Base-by-base conservation (phyloP, 2,888 invertebrate genomes). In the Acronicta leporina region DNA sequence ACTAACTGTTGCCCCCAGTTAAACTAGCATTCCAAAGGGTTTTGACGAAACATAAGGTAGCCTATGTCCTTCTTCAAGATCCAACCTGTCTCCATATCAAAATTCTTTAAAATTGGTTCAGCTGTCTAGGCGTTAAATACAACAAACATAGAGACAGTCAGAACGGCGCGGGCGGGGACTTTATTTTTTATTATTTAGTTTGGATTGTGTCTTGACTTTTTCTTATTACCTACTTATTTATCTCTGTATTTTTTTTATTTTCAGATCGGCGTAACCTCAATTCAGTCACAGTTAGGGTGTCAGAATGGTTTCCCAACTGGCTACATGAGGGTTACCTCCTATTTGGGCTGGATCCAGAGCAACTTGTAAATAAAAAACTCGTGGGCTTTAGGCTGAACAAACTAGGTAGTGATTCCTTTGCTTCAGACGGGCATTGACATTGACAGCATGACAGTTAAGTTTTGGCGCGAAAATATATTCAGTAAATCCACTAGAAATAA, bases 241-340 rank as follows among this genome's bases (percentile, higher is more conserved):
- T n/a, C n/a, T n/a, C n/a, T 11, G 35, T 20, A 4, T 35, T 35
- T 38, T 38, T 38, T 10, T 3, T 3, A 20, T 20, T 42, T 69
- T 15, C 63, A 66, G 65, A 69, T 66, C 14, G 65, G 65, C 14
- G 65, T 66, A 7, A 50, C 33, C 0, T 66, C 65, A 0, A 43
- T 69, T 1, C 45, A 43, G 11, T 63, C 63, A 10, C 49, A 45
- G 0, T 25, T 62, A n/a, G 65, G 70, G 1, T 66, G 65, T 20
- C 38, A 53, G 33, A 49, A 49, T 0, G 14, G 49, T 4, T 69
- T 66, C 45, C 6, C 70, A 0, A 66, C 70, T 0, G 65, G 65
- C 0, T 69, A 69, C 46, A 35, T 46, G 25, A 15, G 70, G 2
- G 49, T 66, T 9, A 62, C 63, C 3, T 7, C 16, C 1, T 69